These are phyloP conservation scores for Otis tarda DNA, from an alignment of 2,113 vertebrate genomes.

Conservation along the genomic window DNA sequence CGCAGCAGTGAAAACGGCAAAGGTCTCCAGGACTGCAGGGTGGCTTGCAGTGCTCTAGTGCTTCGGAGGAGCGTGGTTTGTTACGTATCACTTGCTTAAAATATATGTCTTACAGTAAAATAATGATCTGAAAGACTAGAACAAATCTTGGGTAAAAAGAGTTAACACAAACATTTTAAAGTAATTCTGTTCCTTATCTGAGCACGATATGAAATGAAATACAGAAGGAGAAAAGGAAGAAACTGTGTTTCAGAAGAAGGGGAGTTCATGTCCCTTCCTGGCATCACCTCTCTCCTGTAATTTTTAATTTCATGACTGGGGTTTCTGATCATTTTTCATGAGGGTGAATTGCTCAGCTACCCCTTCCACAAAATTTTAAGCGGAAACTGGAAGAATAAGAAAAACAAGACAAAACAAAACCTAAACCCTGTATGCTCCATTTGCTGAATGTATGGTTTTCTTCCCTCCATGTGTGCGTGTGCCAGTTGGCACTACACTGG, in stretches of 20 bases:
- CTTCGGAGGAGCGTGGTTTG: background rate
- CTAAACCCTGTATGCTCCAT: background rate
- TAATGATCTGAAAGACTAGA: background rate
- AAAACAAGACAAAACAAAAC: background rate
- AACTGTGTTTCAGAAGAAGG: background rate
- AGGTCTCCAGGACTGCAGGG: background rate
- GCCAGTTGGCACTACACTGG: constrained; percentile 13
- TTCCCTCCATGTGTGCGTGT: background rate
- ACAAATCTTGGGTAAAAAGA: background rate
- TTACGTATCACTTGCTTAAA: background rate
- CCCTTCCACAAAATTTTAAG: background rate
- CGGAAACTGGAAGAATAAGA: background rate
- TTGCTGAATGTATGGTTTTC: constrained; percentile 47
- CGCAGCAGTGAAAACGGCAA: background rate
- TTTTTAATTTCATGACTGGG: background rate
- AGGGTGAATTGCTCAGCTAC: background rate
- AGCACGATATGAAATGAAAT: background rate
- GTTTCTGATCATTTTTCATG: background rate
- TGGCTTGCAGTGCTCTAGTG: background rate
- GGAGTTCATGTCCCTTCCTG: background rate
- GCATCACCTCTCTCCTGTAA: background rate
- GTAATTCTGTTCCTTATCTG: background rate
- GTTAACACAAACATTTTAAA: background rate
- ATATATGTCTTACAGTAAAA: background rate
- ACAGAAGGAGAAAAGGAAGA: background rate